Base-by-base conservation (phyloP, 2,888 invertebrate genomes). In the Eupithecia exiguata region DNA sequence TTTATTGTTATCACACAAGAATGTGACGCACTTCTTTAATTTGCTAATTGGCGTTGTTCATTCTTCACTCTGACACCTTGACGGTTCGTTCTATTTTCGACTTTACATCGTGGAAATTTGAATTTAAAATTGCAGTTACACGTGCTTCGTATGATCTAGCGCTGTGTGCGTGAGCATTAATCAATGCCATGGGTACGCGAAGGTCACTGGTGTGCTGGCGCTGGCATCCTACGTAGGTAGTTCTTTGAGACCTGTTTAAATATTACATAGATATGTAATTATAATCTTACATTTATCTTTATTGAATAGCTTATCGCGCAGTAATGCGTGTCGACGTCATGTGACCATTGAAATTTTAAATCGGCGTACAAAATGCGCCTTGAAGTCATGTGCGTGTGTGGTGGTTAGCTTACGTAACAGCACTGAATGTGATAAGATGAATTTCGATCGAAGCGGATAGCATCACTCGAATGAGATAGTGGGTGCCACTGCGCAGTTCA, bases 151-250 rank as follows among this genome's bases (percentile, higher is more conserved):
- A 83, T 90, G 88, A 91, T 92, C 91, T 89, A 84, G 87, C 87
- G 90, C 91, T 92, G 91, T 92, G 89, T 91, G 89, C 88, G 89
- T 91, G 89, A 90, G 89, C 86, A 91, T 90, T 90, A 89, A 92
- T 92, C 92, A 92, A 91, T 92, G 92, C 91, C 92, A 91, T 89
- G 90, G 88, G 84, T 90, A 89, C 87, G 86, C 79, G 89, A 92
- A 92, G 92, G 92, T 91, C 90, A 86, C 75, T 79, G 80, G 75
- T 79, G 80, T 87, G 86, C n/a, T n/a, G n/a, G n/a, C 87, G 83
- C 85, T 86, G 85, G 82, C 82, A 81, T 80, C 84, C 76, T 82
- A 85, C 84, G 85, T 83, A 83, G 88, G 85, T 83, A 83, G 88
- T 88, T 86, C 83, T 84, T 43, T 66, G 16, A 62, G 35, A 62